Evolutionary conservation across 2,888 invertebrate genomes (phyloP).

Genomic region (Drosophila pegasa): DNA sequence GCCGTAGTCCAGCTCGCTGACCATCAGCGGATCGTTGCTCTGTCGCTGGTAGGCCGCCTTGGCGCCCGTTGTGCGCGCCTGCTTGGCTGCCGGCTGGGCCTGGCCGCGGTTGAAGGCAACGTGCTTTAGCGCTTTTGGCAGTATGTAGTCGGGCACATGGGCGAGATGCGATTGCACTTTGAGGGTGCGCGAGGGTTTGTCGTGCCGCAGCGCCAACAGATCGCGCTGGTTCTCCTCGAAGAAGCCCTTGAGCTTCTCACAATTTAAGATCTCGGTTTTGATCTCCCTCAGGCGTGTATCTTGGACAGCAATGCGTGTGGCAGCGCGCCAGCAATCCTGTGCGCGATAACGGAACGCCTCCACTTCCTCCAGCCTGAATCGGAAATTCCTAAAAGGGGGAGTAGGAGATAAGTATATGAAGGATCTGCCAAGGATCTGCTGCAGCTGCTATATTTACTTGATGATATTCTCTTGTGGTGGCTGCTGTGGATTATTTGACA

Average conservation of each 20-base stretch:
- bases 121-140: slow-evolving; percentile 91
- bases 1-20: slow-evolving; percentile 83
- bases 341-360: slow-evolving; percentile 98
- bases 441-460: slow-evolving; percentile 83
- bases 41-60: slow-evolving; percentile 82
- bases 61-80: slow-evolving; percentile 67
- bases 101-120: slow-evolving; percentile 83
- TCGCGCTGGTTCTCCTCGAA: slow-evolving; percentile 97
- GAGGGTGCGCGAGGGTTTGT: slow-evolving; percentile 94
- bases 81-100: slow-evolving; percentile 34
- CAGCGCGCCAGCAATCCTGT: slow-evolving; percentile 97
- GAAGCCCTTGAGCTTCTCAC: slow-evolving; percentile 95
- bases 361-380: slow-evolving; percentile 97
- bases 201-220: slow-evolving; percentile 92
- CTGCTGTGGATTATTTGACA: slow-evolving; percentile 7
- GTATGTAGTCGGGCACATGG: slow-evolving; percentile 96
- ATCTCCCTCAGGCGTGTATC: slow-evolving; percentile 98
- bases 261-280: slow-evolving; percentile 95
- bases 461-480: slow-evolving; percentile 86
- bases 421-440: neutral
- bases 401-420: neutral
- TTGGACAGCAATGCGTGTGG: slow-evolving; percentile 96
- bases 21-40: slow-evolving; percentile 82
- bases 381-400: slow-evolving; percentile 89
- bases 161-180: slow-evolving; percentile 93